Evolutionary conservation across 2,888 invertebrate genomes (phyloP).

Genomic region (Pycnomerus fuliginosus): DNA sequence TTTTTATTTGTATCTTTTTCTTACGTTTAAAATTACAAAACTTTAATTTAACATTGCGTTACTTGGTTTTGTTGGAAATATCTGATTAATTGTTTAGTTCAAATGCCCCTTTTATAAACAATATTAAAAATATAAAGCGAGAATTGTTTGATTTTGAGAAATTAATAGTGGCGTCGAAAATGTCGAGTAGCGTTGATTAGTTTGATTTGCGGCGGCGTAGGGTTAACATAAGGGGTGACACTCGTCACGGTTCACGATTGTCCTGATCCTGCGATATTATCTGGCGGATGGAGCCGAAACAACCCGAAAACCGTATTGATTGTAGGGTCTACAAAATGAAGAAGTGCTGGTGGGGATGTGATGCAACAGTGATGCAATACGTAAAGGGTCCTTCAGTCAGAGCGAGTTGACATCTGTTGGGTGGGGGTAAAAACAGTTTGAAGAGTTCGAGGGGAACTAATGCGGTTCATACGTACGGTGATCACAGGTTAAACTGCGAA

Average conservation of each 20-base stretch:
- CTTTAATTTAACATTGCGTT: too few species aligned
- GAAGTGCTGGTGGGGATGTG: conserved; percentile 41
- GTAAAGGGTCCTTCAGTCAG: conserved; percentile 18
- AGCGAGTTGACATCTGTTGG: conserved; percentile 15
- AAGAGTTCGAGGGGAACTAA: conserved; percentile 31
- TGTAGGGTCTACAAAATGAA: conserved; percentile 50
- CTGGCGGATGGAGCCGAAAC: conserved; percentile 38
- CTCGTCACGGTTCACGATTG: conserved; percentile 46
- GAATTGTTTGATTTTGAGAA: too few species aligned
- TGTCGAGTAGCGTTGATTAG: conserved; percentile 40
- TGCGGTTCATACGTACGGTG: conserved; percentile 42
- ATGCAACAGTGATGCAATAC: conserved; percentile 39
- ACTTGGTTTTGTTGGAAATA: not conserved
- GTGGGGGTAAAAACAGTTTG: conserved; percentile 29
- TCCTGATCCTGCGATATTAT: conserved; percentile 45
- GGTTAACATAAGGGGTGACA: conserved; percentile 46
- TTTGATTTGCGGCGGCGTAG: conserved; percentile 43
- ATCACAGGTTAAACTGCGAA: conserved; percentile 46
- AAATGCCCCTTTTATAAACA: too few species aligned
- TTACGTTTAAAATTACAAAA: not conserved
- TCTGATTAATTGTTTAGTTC: not conserved
- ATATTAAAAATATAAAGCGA: too few species aligned
- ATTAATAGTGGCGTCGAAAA: too few species aligned
- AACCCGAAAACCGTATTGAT: conserved; percentile 48
- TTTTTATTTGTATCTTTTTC: too few species aligned